These are phyloP conservation scores for Tetropium fuscum DNA, from an alignment of 2,888 invertebrate species.

Conservation along the genomic window DNA sequence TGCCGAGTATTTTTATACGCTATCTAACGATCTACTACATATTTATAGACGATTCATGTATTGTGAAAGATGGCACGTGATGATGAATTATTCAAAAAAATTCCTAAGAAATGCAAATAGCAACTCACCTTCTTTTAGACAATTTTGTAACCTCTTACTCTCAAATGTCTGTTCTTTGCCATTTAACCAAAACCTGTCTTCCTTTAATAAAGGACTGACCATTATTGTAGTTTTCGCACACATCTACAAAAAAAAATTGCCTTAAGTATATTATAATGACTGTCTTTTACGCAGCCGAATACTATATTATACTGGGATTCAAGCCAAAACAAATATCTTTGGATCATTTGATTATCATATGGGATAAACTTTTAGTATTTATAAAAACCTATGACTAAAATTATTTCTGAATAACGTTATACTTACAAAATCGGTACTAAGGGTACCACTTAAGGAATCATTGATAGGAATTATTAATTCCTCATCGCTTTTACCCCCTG, in stretches of 20 bases:
- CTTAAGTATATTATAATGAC: too few species aligned
- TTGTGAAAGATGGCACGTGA: too few species aligned
- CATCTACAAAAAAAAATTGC: too few species aligned
- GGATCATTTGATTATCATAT: too few species aligned
- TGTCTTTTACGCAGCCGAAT: background rate
- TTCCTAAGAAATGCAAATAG: background rate
- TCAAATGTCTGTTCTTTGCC: constrained; percentile 82
- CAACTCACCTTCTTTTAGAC: constrained; percentile 75
- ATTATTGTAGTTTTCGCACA: constrained; percentile 92
- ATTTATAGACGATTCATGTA: too few species aligned
- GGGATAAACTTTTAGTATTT: too few species aligned
- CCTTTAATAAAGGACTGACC: constrained; percentile 76
- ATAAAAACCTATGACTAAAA: background rate
- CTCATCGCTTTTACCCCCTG: constrained; percentile 97
- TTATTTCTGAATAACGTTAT: constrained; percentile 3
- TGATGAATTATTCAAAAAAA: background rate
- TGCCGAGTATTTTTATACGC: too few species aligned
- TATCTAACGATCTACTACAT: too few species aligned
- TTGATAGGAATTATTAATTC: constrained; percentile 93
- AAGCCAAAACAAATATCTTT: too few species aligned
- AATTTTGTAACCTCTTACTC: constrained; percentile 80
- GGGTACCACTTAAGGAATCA: constrained; percentile 94
- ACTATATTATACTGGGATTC: too few species aligned
- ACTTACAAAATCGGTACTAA: constrained; percentile 82
- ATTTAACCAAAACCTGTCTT: constrained; percentile 91